Evolutionary conservation across 2,113 vertebrate genomes (phyloP), one percentile per base, ranked within the genome.

Genomic region (Zosterops pallidus): DNA sequence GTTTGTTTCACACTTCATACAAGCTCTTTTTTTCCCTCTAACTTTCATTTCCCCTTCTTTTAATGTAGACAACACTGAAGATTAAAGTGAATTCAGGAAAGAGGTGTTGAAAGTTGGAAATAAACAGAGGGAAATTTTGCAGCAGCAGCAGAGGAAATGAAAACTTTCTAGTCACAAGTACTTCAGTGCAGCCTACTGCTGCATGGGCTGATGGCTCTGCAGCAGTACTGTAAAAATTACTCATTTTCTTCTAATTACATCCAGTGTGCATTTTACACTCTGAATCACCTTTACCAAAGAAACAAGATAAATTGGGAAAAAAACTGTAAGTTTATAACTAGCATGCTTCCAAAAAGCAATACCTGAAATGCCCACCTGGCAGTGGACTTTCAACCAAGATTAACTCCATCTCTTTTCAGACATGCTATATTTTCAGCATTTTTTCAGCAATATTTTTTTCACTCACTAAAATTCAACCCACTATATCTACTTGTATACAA

Each of bases 71-170:
- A 62, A 55, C 0, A 0, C 41, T 75, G 18, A 76, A 87, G 59
- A 94, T 83, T 69, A 57, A 95, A 95, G 86, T 9, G 26, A 28
- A 35, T 35, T 88, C 17, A 16, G 80, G 42, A 72, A 52, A 92
- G 55, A 94, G 29, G 46, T 72, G 87, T 47, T 83, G 57, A 79
- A 86, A 89, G 65, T n/a, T 76, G 57, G 78, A 87, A 89, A 89
- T 42, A 95, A 93, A 89, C 9, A 35, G 31, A 59, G 35, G 50
- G 55, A 92, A 85, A 85, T 41, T 82, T 52, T 80, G 59, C 37
- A 88, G 15, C 3, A 76, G 20, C 3, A 76, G 63, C n/a, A 89
- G 81, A 94, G 82, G 86, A 95, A 95, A 96, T 68, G 26, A 87
- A 76, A 84, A 49, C 57, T 57, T 80, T 83, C 67, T 72, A 24